These are phyloP conservation scores for Hermaeophaga mercurialis DNA, from an alignment of 2,888 invertebrate species.

Conservation along the genomic window DNA sequence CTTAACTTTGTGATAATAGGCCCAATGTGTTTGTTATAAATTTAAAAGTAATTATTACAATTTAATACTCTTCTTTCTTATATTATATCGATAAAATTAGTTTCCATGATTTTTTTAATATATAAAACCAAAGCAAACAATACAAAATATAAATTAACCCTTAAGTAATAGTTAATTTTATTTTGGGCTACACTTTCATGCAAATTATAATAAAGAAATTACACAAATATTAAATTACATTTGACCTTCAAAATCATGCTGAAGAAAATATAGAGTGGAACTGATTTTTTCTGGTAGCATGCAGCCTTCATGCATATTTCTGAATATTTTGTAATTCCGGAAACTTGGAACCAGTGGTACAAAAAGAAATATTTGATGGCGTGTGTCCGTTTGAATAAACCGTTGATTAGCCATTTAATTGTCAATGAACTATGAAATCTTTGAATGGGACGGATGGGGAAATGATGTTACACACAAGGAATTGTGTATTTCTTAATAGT, in stretches of 20 bases:
- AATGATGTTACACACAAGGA: not conserved
- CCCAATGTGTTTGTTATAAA: too few relatives aligned
- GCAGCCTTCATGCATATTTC: conserved; percentile 9
- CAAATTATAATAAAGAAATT: not conserved
- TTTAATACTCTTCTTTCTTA: too few relatives aligned
- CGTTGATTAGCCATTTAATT: not conserved
- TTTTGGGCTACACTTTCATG: not conserved
- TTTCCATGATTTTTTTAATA: too few relatives aligned
- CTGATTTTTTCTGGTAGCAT: not conserved
- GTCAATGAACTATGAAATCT: conserved; percentile 6
- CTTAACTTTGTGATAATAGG: too few relatives aligned
- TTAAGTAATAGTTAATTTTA: too few relatives aligned
- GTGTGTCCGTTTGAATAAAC: conserved; percentile 3
- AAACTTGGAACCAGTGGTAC: not conserved
- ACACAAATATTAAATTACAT: not conserved
- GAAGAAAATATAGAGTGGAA: conserved; percentile 1
- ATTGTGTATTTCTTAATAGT: not conserved
- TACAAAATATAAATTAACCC: too few relatives aligned
- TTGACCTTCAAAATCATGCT: not conserved
- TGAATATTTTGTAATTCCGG: conserved; percentile 7
- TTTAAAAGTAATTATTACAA: too few relatives aligned
- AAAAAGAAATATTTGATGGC: conserved; percentile 1
- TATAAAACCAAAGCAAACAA: too few relatives aligned
- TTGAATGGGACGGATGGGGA: not conserved
- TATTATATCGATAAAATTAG: too few relatives aligned